phyloP scores from a whole-genome alignment of 1,140 invertebrate genomes.

The Nasonia vitripennis region DNA sequence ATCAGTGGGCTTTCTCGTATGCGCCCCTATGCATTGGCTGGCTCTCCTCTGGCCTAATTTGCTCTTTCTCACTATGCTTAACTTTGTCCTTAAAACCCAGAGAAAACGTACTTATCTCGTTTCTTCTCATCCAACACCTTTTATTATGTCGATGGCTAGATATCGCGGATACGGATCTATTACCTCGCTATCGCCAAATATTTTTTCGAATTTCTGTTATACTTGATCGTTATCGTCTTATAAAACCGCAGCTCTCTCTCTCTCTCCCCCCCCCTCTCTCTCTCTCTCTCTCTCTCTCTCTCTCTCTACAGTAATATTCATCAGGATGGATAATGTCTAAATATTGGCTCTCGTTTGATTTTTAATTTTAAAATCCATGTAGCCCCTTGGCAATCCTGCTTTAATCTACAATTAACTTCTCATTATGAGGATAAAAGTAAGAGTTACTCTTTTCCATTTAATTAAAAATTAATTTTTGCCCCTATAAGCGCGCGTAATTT shows the following conservation, averaged over 20 bases:
- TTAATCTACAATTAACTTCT: conserved; percentile 24
- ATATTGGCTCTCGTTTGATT: not conserved
- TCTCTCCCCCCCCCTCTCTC: too few relatives aligned
- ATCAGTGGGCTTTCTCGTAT: not conserved
- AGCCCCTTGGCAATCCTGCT: not conserved
- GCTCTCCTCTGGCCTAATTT: not conserved
- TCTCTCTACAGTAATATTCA: not conserved
- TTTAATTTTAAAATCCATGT: conserved; percentile 16
- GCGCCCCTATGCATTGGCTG: not conserved
- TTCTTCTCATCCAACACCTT: not conserved
- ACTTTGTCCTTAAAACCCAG: not conserved
- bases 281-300: too few relatives aligned
- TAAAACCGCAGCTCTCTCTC: not conserved
- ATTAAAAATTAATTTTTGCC: conserved; percentile 27
- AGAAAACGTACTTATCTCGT: not conserved
- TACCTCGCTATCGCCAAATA: not conserved
- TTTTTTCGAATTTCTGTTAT: not conserved
- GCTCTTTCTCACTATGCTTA: not conserved
- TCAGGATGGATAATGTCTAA: not conserved
- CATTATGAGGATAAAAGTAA: conserved; percentile 19
- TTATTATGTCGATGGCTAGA: not conserved
- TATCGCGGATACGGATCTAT: too few relatives aligned
- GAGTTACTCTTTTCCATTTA: not conserved
- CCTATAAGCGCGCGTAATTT: not conserved
- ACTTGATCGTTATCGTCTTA: not conserved